Evolutionary conservation across 1,140 invertebrate genomes (phyloP), one percentile per base, ranked within the genome.

Genomic region (Rhagoletis zephyria): DNA sequence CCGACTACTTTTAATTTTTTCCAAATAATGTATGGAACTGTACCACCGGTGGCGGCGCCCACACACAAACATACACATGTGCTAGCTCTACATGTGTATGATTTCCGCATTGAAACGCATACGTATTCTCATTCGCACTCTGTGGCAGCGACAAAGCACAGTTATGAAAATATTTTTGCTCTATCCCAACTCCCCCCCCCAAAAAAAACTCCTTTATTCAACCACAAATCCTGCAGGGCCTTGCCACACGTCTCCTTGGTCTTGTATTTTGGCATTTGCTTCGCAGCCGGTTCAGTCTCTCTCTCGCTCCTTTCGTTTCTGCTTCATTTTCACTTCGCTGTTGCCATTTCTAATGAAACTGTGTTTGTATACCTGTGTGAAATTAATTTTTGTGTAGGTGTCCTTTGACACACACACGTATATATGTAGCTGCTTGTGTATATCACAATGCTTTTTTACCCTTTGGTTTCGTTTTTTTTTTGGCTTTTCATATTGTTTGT

Each of bases 81-180:
- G n/a, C n/a, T n/a, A n/a, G n/a, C n/a, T n/a, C n/a, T n/a, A n/a
- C n/a, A n/a, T n/a, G n/a, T n/a, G n/a, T n/a, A 16, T 63, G 3
- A 3, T n/a, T 63, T n/a, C 12, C 6, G 4, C 48, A 81, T 19
- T 10, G 5, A 56, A 70, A 45, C 6, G 30, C 67, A 70, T 45
- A 30, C 42, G 40, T 2, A n/a, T n/a, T n/a, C 63, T n/a, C 1
- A n/a, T n/a, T n/a, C n/a, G n/a, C 19, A 67, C 10, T n/a, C n/a
- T n/a, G n/a, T n/a, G n/a, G n/a, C n/a, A 56, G 16, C 51, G 48
- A 81, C 74, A 81, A 81, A 56, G 51, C 48, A 14, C 16, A 51
- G 74, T 81, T 81, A 81, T 81, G 74, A 81, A 81, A 81, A 81
- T 56, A 56, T 81, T 74, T 51, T 81, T 81, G 74, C 30, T 48